These are phyloP conservation scores for Planiliza haematocheilus DNA, from an alignment of 2,113 vertebrate species.

Conservation along the genomic window DNA sequence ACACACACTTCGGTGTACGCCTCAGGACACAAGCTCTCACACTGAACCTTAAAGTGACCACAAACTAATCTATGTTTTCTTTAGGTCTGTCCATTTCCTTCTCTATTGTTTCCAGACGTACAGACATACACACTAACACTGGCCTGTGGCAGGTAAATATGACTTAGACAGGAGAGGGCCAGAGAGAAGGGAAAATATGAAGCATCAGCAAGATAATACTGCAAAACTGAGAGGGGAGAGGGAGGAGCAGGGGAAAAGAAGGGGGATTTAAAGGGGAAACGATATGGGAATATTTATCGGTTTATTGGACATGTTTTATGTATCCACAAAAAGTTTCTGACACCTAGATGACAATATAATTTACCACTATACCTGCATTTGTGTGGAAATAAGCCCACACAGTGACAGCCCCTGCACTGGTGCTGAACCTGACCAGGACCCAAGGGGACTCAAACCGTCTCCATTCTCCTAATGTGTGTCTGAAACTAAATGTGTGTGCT, in stretches of 20 bases:
- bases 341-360: not conserved
- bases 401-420: not conserved
- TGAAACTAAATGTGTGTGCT: too few relatives aligned
- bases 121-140: slow-evolving; percentile 5
- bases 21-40: slow-evolving; percentile 11
- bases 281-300: not conserved
- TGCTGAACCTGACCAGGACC: not conserved
- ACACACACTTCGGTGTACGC: slow-evolving; percentile 6
- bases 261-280: not conserved
- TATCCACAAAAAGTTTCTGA: not conserved
- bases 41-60: slow-evolving; percentile 34
- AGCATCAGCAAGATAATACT: slow-evolving; percentile 28
- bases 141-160: slow-evolving; percentile 21
- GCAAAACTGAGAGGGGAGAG: not conserved
- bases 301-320: not conserved
- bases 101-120: slow-evolving; percentile 13
- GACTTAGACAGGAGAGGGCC: slow-evolving; percentile 28
- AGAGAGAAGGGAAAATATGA: slow-evolving; percentile 38
- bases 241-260: too few relatives aligned
- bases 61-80: slow-evolving; percentile 41
- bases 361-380: not conserved
- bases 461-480: too few relatives aligned
- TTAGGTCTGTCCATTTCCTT: slow-evolving; percentile 13
- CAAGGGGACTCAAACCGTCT: too few relatives aligned
- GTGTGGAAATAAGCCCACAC: not conserved